Percentiles rank a stretch among this genome's conserved stretches.
phyloP scores from a whole-genome alignment of 2,113 vertebrate species.

The Python bivittatus region DNA sequence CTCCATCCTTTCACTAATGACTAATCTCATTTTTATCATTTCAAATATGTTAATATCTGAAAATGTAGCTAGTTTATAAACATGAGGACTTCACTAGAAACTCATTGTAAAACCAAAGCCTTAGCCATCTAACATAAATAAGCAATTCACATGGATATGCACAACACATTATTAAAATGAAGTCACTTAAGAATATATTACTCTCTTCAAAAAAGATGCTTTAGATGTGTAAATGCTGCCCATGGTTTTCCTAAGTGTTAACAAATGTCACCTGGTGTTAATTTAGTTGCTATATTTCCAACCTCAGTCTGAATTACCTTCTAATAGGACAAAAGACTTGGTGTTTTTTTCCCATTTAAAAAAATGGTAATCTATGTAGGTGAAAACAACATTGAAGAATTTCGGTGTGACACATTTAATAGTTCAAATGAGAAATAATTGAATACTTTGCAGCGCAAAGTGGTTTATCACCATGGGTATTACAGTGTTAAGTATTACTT shows the following conservation, averaged over 20 bases:
- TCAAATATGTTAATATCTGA: background rate
- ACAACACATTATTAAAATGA: slow-evolving; percentile 26
- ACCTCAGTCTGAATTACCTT: slow-evolving; percentile 45
- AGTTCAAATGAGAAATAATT: slow-evolving; percentile 61
- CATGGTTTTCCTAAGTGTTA: slow-evolving; percentile 46
- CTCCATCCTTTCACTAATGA: background rate
- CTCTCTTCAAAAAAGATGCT: slow-evolving; percentile 19
- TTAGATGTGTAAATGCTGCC: slow-evolving; percentile 14
- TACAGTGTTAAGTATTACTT: slow-evolving; percentile 47
- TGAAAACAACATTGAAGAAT: slow-evolving; percentile 47
- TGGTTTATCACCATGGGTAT: slow-evolving; percentile 53
- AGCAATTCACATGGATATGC: slow-evolving; percentile 20
- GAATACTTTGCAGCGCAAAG: slow-evolving; percentile 51
- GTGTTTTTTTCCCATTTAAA: slow-evolving; percentile 44
- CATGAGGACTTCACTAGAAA: background rate
- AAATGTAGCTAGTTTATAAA: background rate
- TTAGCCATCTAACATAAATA: slow-evolving; percentile 26
- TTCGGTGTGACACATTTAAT: slow-evolving; percentile 49
- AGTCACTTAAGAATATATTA: slow-evolving; percentile 34
- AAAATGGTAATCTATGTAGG: slow-evolving; percentile 22
- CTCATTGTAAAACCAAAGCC: slow-evolving; percentile 33
- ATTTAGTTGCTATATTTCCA: slow-evolving; percentile 45
- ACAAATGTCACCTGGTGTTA: slow-evolving; percentile 50
- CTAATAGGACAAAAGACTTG: slow-evolving; percentile 40
- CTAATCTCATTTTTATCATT: background rate